Conservation (phyloP, 2,888 invertebrate genomes). For the Aelia acuminata region DNA sequence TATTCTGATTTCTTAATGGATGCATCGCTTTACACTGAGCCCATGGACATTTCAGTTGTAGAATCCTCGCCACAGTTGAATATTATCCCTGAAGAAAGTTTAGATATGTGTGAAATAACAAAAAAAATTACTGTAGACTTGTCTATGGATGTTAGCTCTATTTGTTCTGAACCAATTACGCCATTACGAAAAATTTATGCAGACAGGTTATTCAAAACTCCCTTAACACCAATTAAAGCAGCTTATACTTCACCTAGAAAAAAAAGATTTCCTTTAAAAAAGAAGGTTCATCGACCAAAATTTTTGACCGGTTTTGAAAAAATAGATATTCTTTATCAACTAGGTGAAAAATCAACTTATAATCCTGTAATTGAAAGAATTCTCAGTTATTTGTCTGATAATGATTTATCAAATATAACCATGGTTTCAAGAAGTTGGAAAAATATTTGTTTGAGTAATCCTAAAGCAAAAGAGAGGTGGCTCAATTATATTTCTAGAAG, state of each 20-base stretch:
- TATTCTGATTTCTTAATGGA: slow-evolving; percentile 60
- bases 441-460: slow-evolving; percentile 68
- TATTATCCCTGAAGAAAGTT: slow-evolving; percentile 51
- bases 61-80: not conserved
- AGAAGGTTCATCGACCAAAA: slow-evolving; percentile 45
- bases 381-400: slow-evolving; percentile 68
- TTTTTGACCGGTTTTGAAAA: slow-evolving; percentile 59
- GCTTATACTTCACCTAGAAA: slow-evolving; percentile 53
- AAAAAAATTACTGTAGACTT: slow-evolving; percentile 55
- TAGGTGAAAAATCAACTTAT: slow-evolving; percentile 69
- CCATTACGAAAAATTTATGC: slow-evolving; percentile 16
- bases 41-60: slow-evolving; percentile 57
- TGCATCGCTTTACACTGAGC: slow-evolving; percentile 62
- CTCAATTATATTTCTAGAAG: slow-evolving; percentile 67
- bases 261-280: slow-evolving; percentile 42
- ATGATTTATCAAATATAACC: slow-evolving; percentile 69
- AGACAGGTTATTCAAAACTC: slow-evolving; percentile 53
- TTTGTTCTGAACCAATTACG: slow-evolving; percentile 53
- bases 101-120: slow-evolving; percentile 51
- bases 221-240: slow-evolving; percentile 39
- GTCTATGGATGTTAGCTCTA: slow-evolving; percentile 38
- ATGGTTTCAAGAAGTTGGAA: slow-evolving; percentile 70
- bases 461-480: slow-evolving; percentile 68
- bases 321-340: slow-evolving; percentile 66
- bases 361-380: slow-evolving; percentile 69